Evolutionary conservation across 2,113 vertebrate species (phyloP).

Genomic region (Trichomycterus rosablanca): DNA sequence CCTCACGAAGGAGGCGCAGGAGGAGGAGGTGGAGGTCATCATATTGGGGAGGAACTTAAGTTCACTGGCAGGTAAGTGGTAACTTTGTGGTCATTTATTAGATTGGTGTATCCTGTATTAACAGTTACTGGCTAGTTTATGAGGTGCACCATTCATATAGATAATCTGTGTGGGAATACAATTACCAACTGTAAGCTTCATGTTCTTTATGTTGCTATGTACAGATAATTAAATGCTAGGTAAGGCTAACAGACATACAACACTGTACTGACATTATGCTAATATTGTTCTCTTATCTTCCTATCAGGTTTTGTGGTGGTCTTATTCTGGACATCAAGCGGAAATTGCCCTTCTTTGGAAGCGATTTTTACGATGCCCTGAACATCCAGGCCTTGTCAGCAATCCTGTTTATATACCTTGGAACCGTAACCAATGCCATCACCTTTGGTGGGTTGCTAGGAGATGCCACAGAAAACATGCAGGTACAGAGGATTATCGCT

Average conservation of each 20-base stretch:
- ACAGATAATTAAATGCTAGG: too few relatives aligned
- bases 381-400: constrained; percentile 94
- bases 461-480: constrained; percentile 96
- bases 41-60: constrained; percentile 83
- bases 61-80: constrained; percentile 76
- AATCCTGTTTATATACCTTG: constrained; percentile 95
- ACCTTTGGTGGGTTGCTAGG: constrained; percentile 95
- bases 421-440: constrained; percentile 96
- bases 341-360: constrained; percentile 90
- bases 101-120: too few relatives aligned
- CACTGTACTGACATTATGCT: not conserved
- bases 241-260: not conserved
- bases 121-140: too few relatives aligned
- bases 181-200: too few relatives aligned
- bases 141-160: too few relatives aligned
- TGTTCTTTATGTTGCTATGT: too few relatives aligned
- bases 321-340: constrained; percentile 90
- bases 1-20: constrained; percentile 76
- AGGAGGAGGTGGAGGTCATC: constrained; percentile 80
- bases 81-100: not conserved
- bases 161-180: too few relatives aligned
- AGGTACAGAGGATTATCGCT: constrained; percentile 66
- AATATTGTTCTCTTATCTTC: not conserved
- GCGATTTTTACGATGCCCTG: constrained; percentile 90
- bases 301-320: constrained; percentile 86